Evolutionary conservation across 2,888 invertebrate species (phyloP), one percentile per base, ranked within the genome.

Genomic region (Anagyrus pseudococci): DNA sequence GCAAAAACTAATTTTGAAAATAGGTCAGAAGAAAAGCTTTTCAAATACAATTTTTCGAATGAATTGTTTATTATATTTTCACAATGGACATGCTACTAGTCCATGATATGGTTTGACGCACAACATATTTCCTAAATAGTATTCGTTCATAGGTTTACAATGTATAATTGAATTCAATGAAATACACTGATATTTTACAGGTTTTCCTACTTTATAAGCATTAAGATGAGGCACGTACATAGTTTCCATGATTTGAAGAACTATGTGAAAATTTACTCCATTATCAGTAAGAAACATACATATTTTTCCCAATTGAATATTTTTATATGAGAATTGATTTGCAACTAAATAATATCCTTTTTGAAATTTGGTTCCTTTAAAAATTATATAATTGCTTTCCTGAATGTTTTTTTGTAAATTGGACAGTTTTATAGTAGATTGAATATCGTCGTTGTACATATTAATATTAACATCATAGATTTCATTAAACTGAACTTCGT

Each of bases 291-390:
- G 25, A 15, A 54, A 43, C 4, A 54, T 2, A 25, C 25, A 26
- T 8, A 54, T 43, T 26, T 20, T 41, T 10, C 26, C 54, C 19
- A 54, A 19, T 41, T 15, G 10, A 4, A 40, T 26, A 43, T 41
- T 54, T 41, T 43, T 23, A 25, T 40, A 19, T 15, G 2, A 19
- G 23, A 23, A 19, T 43, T 54, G 25, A 15, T 23, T 23, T 40
- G 33, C 4, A 46, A 56, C 15, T 13, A 47, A 15, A 56, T 20
- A 46, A 1, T 46, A 1, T n/a, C 47, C 56, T 15, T 46, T 26
- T 8, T 19, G 6, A 33, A 46, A 56, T 22, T 46, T 20, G n/a
- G 33, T 46, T 19, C 56, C 56, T 47, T 56, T 56, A 3, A 46
- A 15, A 29, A 4, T 33, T 2, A 56, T 15, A 7, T 29, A 26